Conservation (phyloP, 2,888 invertebrate genomes). For the Erebia palarica region DNA sequence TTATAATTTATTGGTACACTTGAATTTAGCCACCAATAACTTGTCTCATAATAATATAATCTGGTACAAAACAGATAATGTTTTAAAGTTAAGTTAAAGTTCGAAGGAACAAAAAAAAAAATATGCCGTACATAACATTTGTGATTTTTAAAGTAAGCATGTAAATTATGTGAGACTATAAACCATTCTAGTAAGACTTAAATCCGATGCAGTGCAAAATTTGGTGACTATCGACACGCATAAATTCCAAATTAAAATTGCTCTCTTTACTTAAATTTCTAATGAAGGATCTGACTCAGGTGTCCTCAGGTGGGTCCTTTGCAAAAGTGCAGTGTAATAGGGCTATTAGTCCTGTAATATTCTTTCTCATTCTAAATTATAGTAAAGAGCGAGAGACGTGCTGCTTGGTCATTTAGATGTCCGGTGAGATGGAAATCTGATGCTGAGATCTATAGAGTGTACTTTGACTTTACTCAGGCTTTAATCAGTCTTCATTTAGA, state of each 20-base stretch:
- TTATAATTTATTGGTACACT: conserved; percentile 2
- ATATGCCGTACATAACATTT: conserved; percentile 1
- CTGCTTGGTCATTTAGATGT: too few relatives aligned
- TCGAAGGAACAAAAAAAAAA: conserved; percentile 3
- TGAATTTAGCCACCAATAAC: background rate
- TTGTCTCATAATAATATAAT: background rate
- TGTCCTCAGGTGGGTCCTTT: too few relatives aligned
- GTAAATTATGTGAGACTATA: conserved; percentile 1
- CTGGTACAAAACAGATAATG: background rate
- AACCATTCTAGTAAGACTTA: conserved; percentile 12
- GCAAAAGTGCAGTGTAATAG: too few relatives aligned
- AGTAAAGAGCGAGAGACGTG: too few relatives aligned
- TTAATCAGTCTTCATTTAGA: too few relatives aligned
- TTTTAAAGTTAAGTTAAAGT: background rate
- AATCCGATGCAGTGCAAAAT: conserved; percentile 7
- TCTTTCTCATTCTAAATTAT: too few relatives aligned
- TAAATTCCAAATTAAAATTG: background rate
- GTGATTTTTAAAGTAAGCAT: background rate
- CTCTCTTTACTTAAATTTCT: background rate
- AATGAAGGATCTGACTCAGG: too few relatives aligned
- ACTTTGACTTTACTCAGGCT: too few relatives aligned
- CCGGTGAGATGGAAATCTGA: too few relatives aligned
- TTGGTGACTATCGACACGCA: background rate
- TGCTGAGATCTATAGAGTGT: too few relatives aligned
- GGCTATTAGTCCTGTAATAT: too few relatives aligned